A percentile compares a stretch with the other conserved stretches of the same genome.
Evolutionary conservation across 2,888 invertebrate genomes (phyloP).

Genomic region (Rotaria macrura): DNA sequence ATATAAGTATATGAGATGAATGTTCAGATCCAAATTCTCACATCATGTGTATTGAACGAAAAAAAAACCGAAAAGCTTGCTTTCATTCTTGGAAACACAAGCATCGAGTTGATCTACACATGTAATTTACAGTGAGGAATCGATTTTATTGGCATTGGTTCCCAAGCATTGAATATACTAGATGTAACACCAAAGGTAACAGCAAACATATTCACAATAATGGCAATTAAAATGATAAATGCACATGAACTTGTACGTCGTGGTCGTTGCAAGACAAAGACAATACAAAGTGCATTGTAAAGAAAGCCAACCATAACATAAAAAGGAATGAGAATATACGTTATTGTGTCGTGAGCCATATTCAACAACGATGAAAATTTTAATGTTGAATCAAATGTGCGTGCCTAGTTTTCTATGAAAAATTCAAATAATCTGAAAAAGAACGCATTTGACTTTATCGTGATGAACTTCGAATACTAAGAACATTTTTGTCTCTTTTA

Average conservation of each 20-base stretch:
- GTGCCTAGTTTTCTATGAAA: too few species aligned
- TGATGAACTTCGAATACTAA: too few species aligned
- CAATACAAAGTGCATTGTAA: background rate
- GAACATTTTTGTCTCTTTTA: too few species aligned
- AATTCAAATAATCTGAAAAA: too few species aligned
- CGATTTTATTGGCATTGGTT: background rate
- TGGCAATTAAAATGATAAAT: background rate
- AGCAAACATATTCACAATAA: background rate
- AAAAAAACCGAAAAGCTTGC: background rate
- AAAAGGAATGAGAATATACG: background rate
- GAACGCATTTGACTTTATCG: too few species aligned
- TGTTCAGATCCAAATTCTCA: background rate
- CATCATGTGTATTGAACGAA: background rate
- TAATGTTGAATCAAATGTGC: too few species aligned
- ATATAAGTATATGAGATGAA: background rate
- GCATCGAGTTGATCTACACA: background rate
- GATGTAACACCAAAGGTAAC: background rate
- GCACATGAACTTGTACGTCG: background rate
- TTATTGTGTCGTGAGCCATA: background rate
- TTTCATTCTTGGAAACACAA: background rate
- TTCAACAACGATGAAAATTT: too few species aligned
- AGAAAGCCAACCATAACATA: background rate
- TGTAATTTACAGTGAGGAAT: background rate
- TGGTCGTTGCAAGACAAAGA: background rate
- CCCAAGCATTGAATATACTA: background rate